Conservation (phyloP, 2,797 vertebrate genomes). For the Manis javanica region DNA sequence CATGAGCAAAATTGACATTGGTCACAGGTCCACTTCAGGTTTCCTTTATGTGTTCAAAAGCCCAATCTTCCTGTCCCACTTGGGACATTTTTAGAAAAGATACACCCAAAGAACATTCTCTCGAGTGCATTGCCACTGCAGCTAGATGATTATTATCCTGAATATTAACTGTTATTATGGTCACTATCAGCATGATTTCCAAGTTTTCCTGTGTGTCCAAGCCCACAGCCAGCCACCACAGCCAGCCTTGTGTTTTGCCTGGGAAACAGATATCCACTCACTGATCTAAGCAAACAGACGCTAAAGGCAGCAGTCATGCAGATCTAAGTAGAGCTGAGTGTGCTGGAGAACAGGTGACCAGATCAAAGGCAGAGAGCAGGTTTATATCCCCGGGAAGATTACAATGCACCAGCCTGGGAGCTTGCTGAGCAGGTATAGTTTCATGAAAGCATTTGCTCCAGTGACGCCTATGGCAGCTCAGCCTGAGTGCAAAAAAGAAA, state of each 20-base stretch:
- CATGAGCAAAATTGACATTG: not conserved
- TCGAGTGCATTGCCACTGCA: constrained; percentile 17
- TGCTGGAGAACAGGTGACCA: not conserved
- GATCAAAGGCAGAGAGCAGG: not conserved
- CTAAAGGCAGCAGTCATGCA: not conserved
- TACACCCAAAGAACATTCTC: constrained; percentile 17
- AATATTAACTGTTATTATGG: constrained; percentile 44
- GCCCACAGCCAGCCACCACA: not conserved
- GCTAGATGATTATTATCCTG: not conserved
- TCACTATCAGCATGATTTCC: not conserved
- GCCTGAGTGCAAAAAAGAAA: not conserved
- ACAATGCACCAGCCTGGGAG: not conserved
- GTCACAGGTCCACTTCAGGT: not conserved
- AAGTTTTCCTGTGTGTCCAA: not conserved
- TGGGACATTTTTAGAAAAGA: not conserved
- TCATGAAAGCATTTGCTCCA: not conserved
- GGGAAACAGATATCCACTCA: not conserved
- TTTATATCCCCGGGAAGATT: not conserved
- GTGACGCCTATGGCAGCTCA: not conserved
- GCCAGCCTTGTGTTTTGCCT: not conserved
- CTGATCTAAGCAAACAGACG: not conserved
- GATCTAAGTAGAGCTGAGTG: not conserved
- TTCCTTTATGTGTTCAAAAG: constrained; percentile 54
- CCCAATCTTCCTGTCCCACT: not conserved
- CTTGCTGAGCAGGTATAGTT: accelerated